A percentile compares a stretch with the other conserved stretches of the same genome.
phyloP scores from a whole-genome alignment of 30 jellyfish, hydroid and myxozoan species.

The Aurelia coerulea region DNA sequence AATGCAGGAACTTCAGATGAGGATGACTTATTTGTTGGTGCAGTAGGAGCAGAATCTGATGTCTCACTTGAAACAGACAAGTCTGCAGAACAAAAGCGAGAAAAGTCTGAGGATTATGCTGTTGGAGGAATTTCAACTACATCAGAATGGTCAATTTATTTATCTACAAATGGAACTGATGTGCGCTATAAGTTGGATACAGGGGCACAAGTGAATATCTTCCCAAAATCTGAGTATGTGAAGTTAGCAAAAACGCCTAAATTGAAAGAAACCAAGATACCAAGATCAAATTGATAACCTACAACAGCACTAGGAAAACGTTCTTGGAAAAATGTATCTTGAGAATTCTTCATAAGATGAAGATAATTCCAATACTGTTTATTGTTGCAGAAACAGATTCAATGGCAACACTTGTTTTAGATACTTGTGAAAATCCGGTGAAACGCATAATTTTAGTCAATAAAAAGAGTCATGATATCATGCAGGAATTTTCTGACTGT shows the following conservation, averaged over 20 bases:
- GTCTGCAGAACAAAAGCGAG: neutral
- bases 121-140: neutral
- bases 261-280: neutral
- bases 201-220: conserved; percentile 23
- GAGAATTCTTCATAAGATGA: neutral
- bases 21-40: neutral
- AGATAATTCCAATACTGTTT: conserved; percentile 9
- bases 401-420: neutral
- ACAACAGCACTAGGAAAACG: conserved; percentile 19
- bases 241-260: neutral
- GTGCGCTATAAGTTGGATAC: neutral
- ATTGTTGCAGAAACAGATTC: conserved; percentile 27
- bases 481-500: no score
- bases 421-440: conserved; percentile 6
- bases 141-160: neutral
- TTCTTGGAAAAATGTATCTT: conserved; percentile 23
- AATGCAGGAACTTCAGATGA: conserved; percentile 1
- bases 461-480: no score
- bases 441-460: conserved; percentile 6
- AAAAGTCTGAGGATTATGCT: neutral
- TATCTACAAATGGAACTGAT: neutral
- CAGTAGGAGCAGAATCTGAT: neutral
- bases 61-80: neutral
- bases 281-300: conserved; percentile 17
- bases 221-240: conserved; percentile 17